Evolutionary conservation across 2,888 invertebrate species (phyloP), one percentile per base, ranked within the genome.

Genomic region (Polymixis lichenea): DNA sequence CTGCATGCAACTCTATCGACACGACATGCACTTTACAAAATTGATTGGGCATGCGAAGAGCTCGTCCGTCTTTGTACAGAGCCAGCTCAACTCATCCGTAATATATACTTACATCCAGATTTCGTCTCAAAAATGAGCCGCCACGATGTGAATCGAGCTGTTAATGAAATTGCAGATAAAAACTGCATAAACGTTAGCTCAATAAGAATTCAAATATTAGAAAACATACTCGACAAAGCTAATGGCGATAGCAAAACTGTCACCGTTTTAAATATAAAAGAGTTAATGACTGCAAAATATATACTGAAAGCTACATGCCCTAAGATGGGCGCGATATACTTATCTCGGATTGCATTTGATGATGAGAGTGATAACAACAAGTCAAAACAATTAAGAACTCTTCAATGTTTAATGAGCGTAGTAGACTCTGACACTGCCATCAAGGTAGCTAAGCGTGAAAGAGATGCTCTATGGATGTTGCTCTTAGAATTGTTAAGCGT

Each of bases 81-180:
- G 89, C 97, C 97, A 25, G 92, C 93, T 49, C 96, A 95, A 88
- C 92, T 97, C n/a, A 96, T 97, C 77, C 92, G 95, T 49, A 92
- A 95, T 28, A 88, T 97, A 75, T 97, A 96, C 86, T 91, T 95
- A 70, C 96, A 97, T 89, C 93, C 95, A 25, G 91, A 94, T 82
- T 95, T 96, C 82, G 92, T 95, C 11, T 91, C 93, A 56, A 96
- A 96, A 91, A 95, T 96, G 86, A 89, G 92, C 49, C 94, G 95
- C 0, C 91, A 95, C 85, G 95, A 96, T 88, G 92, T 97, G 9
- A 97, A 97, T 84, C 92, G 94, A 75, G 94, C 96, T 69, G 95
- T 95, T 32, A 96, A 95, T 89, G 96, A 97, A 92, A 96, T 97
- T 72, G 96, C 96, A 22, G 96, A 96, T 84, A 96, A 95, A 91